Percentiles rank a stretch among this genome's conserved stretches.
Evolutionary conservation across 2,888 invertebrate species (phyloP).

Genomic region (Andrena fulva): DNA sequence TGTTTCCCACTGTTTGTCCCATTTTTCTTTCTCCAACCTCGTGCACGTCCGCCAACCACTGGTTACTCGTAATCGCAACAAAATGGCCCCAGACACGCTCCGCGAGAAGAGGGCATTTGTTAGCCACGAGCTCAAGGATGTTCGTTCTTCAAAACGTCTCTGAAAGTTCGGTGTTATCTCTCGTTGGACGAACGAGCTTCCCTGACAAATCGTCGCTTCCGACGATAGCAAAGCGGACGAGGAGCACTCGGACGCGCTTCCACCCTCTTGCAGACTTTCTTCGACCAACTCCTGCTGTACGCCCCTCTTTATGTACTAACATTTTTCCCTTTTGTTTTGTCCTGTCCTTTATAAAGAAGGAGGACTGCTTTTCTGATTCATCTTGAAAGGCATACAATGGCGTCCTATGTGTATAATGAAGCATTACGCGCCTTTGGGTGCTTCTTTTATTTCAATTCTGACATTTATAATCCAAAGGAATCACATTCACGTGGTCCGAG

Average conservation of each 20-base stretch:
- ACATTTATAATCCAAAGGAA: no score
- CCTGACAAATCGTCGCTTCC: constrained; percentile 77
- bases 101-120: constrained; percentile 64
- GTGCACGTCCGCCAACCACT: constrained; percentile 30
- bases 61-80: constrained; percentile 62
- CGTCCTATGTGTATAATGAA: no score
- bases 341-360: not conserved
- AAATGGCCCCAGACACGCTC: constrained; percentile 52
- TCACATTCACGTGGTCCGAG: no score
- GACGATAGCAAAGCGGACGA: constrained; percentile 34
- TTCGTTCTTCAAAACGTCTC: constrained; percentile 63
- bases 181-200: constrained; percentile 56
- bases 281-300: not conserved
- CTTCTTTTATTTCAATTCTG: no score
- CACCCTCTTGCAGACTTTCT: constrained; percentile 25
- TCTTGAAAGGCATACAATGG: not conserved
- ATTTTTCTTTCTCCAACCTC: not conserved
- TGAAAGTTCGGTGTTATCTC: constrained; percentile 70
- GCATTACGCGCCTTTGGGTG: no score
- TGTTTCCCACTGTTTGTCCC: not conserved
- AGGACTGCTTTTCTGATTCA: not conserved
- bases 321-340: not conserved
- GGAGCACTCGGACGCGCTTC: constrained; percentile 52
- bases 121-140: constrained; percentile 53
- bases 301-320: not conserved